A percentile compares a stretch with the other conserved stretches of the same genome.
These are phyloP conservation scores for Osmerus mordax DNA, from an alignment of 2,113 vertebrate genomes.

Conservation along the genomic window DNA sequence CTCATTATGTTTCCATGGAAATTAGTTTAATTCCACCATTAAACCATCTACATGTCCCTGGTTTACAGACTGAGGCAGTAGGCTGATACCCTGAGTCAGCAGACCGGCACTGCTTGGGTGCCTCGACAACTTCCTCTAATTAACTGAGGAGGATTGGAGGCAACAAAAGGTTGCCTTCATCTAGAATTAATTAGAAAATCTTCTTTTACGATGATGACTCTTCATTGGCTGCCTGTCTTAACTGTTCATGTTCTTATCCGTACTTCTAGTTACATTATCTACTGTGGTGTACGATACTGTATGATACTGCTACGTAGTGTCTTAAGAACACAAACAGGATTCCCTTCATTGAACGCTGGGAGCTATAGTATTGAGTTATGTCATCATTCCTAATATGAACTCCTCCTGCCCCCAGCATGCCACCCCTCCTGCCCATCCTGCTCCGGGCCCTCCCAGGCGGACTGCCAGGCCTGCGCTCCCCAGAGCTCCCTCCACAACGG, in stretches of 20 bases:
- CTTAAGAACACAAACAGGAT: too few species aligned
- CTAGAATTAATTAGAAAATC: constrained; percentile 22
- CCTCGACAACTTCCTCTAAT: constrained; percentile 16
- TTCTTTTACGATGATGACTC: neutral
- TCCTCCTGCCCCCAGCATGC: constrained; percentile 65
- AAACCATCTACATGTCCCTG: neutral
- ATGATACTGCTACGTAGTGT: too few species aligned
- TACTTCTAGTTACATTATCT: too few species aligned
- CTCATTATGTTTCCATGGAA: neutral
- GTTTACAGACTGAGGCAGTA: too few species aligned
- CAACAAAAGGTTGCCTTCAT: constrained; percentile 25
- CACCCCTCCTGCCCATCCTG: constrained; percentile 80
- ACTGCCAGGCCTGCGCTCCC: constrained; percentile 76
- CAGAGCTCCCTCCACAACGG: constrained; percentile 56
- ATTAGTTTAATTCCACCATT: neutral
- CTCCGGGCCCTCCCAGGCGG: constrained; percentile 63
- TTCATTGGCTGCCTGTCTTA: neutral
- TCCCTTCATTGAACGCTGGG: neutral
- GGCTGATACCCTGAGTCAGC: too few species aligned
- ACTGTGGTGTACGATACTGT: too few species aligned
- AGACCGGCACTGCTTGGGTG: too few species aligned
- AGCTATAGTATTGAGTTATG: neutral
- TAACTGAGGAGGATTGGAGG: constrained; percentile 17
- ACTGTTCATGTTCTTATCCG: neutral
- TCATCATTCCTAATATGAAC: neutral